Base-by-base conservation (phyloP, 2,113 vertebrate species). In the Xyliphius kryptos region DNA sequence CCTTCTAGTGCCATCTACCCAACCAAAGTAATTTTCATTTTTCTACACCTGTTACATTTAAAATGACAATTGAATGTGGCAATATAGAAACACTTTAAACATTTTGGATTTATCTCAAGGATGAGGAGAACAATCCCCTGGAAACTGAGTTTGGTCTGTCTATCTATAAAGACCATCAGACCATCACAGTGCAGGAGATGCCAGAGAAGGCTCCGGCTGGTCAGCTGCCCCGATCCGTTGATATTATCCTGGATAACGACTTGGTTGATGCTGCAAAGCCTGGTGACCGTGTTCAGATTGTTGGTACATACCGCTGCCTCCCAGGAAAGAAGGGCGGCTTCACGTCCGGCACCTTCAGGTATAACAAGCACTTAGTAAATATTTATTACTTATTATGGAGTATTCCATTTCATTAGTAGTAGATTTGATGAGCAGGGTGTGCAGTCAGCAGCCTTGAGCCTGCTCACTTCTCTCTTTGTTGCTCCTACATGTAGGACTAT, bases 121-220 rank as follows among this genome's bases (percentile, higher is more conserved):
- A 98, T 12, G 96, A 98, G 69, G 96, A 99, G 67, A 99, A 97
- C 80, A 98, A 99, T 70, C 96, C 94, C 0, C 78, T 99, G 69
- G 96, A 98, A 83, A 99, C 96, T 0, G 94, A 99, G 76, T 97
- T 89, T 21, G 95, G 95, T 8, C 87, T 97, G 55, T 99, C 95
- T 0, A 73, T 89, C 54, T 98, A 99, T 78, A 97, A 94, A 70
- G 96, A 99, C 74, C 94, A 98, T 75, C 96, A 98, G 82, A 95
- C 88, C 66, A 89, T 98, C 82, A 94, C 93, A 1, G 92, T 99
- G 53, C 95, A 98, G 86, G 96, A 99, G 86, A 99, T 99, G 96
- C 96, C 96, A 0, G 96, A 99, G 82, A 99, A 99, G 63, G 94
- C 96, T 3, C 96, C 96, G 0, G 95, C 96, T 0, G 96, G 96